These are phyloP conservation scores for Neomicropteryx cornuta DNA, from an alignment of 1,140 invertebrate species.

Conservation along the genomic window DNA sequence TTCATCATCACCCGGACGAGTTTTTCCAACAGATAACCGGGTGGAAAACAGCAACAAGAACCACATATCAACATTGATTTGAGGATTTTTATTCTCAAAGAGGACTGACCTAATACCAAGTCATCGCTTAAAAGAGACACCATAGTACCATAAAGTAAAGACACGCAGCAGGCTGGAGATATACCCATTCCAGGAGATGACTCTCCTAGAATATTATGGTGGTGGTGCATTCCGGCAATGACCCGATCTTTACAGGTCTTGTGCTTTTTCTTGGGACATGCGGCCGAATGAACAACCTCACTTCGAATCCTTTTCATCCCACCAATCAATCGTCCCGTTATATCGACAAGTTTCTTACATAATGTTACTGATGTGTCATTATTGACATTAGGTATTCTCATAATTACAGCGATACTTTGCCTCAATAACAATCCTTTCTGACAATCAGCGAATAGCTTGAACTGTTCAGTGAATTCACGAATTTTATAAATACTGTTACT, in stretches of 20 bases:
- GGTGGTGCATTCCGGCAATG: conserved; percentile 40
- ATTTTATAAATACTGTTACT: conserved; percentile 41
- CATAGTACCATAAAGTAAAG: conserved; percentile 44
- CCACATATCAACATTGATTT: conserved; percentile 44
- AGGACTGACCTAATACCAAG: conserved; percentile 28
- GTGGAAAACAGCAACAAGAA: conserved; percentile 53
- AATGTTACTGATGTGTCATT: conserved; percentile 28
- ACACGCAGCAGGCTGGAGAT: conserved; percentile 41
- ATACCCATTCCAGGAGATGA: conserved; percentile 18
- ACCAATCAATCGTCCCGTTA: conserved; percentile 43
- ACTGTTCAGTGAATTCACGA: conserved; percentile 47
- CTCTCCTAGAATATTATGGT: conserved; percentile 44
- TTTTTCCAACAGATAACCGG: conserved; percentile 30
- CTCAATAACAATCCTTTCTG: conserved; percentile 45
- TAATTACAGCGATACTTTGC: conserved; percentile 43
- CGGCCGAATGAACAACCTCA: conserved; percentile 41
- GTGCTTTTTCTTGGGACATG: conserved; percentile 39
- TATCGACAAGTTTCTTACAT: conserved; percentile 44
- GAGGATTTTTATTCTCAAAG: conserved; percentile 38
- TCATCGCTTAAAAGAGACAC: conserved; percentile 38
- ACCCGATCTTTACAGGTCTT: conserved; percentile 33
- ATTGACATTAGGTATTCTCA: conserved; percentile 36
- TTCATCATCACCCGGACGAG: conserved; percentile 28
- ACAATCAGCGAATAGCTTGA: conserved; percentile 47
- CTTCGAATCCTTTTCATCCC: conserved; percentile 44